Conservation (phyloP, 2,888 invertebrate species). For the Priocnemis perturbator region DNA sequence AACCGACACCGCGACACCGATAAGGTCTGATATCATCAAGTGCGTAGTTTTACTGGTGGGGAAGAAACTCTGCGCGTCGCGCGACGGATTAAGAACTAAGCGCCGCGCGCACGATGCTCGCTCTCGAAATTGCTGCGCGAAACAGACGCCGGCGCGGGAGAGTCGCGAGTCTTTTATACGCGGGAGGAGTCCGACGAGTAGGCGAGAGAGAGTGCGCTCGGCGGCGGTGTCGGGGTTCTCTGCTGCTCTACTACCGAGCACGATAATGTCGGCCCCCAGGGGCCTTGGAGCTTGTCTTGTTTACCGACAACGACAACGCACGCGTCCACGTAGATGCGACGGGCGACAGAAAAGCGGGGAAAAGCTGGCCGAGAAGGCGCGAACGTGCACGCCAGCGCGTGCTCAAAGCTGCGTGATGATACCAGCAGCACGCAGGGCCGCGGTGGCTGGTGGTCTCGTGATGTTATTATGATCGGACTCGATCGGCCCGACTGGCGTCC, state of each 20-base stretch:
- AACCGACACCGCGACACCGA: too few relatives aligned
- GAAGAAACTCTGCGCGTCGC: too few relatives aligned
- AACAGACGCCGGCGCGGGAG: constrained; percentile 50
- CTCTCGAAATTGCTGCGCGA: constrained; percentile 48
- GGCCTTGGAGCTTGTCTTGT: constrained; percentile 60
- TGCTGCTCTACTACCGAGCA: constrained; percentile 52
- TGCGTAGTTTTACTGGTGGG: too few relatives aligned
- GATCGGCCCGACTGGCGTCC: too few relatives aligned
- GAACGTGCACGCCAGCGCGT: constrained; percentile 7
- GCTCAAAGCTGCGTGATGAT: neutral
- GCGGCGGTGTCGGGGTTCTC: constrained; percentile 28
- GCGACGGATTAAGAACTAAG: too few relatives aligned
- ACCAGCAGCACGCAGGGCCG: too few relatives aligned
- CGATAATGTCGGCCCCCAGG: constrained; percentile 57
- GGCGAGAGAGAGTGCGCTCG: constrained; percentile 50
- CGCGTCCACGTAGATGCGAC: neutral
- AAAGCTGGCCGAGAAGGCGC: neutral
- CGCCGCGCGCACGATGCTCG: constrained; percentile 3
- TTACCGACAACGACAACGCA: constrained; percentile 31
- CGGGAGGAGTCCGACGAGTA: constrained; percentile 56
- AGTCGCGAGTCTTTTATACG: constrained; percentile 60
- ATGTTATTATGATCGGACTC: too few relatives aligned
- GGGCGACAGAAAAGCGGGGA: constrained; percentile 8
- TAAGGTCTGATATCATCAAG: too few relatives aligned
- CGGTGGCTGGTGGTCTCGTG: too few relatives aligned